Conservation (phyloP, 2,113 vertebrate genomes). For the Neomonachus schauinslandi region DNA sequence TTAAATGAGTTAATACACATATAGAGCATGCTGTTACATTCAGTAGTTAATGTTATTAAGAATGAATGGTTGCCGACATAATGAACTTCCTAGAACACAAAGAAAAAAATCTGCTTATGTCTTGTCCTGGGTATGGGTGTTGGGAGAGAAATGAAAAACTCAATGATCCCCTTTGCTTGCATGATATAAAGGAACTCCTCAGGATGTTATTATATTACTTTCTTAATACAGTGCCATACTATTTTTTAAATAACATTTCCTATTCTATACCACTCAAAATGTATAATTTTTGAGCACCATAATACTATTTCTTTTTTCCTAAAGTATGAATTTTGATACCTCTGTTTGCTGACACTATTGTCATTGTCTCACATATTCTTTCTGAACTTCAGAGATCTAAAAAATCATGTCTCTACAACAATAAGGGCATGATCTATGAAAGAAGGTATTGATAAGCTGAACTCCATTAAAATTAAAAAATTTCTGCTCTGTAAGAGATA, state of each 20-base stretch:
- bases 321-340: neutral
- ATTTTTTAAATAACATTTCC: neutral
- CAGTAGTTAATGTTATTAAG: neutral
- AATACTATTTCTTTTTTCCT: neutral
- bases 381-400: neutral
- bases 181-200: neutral
- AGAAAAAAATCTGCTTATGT: neutral
- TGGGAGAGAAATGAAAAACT: neutral
- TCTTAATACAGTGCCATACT: neutral
- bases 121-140: neutral
- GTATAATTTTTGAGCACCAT: neutral
- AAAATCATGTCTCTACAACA: neutral
- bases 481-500: neutral
- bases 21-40: neutral
- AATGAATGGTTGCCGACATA: neutral
- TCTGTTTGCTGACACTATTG: neutral
- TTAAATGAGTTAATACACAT: neutral
- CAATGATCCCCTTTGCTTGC: neutral
- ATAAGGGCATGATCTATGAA: neutral
- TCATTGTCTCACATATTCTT: neutral
- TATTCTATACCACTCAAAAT: neutral
- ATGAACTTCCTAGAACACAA: neutral
- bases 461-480: neutral
- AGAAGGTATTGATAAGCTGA: neutral
- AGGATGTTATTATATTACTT: neutral